These are phyloP conservation scores for Mythimna loreyi DNA, from an alignment of 2,888 invertebrate genomes.

Conservation along the genomic window DNA sequence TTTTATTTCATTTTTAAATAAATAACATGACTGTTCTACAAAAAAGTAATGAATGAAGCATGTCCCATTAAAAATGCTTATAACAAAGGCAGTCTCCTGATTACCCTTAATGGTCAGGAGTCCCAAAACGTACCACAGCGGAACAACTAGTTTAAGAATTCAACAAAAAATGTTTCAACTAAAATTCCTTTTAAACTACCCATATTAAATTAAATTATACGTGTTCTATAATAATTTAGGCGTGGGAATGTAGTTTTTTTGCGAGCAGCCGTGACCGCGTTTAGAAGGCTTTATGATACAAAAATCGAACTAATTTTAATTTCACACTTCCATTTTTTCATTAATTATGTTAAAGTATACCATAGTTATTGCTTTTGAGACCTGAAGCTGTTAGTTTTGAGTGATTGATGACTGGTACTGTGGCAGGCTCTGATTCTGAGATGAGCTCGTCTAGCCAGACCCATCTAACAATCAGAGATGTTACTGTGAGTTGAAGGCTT, in stretches of 20 bases:
- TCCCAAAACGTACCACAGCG: conserved; percentile 22
- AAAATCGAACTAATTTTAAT: conserved; percentile 60
- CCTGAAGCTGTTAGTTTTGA: conserved; percentile 8
- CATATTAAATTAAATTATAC: conserved; percentile 84
- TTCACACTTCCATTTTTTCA: conserved; percentile 39
- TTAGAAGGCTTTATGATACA: conserved; percentile 57
- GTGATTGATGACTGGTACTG: conserved; percentile 15
- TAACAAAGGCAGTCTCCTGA: conserved; percentile 29
- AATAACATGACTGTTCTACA: background rate
- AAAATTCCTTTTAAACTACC: conserved; percentile 75
- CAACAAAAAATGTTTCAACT: conserved; percentile 70
- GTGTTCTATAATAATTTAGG: conserved; percentile 80
- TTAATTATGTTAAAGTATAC: conserved; percentile 5
- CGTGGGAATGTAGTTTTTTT: conserved; percentile 79
- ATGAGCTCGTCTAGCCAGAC: background rate
- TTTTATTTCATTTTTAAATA: background rate
- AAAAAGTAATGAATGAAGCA: conserved; percentile 33
- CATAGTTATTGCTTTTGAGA: background rate
- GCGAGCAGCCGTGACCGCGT: conserved; percentile 70
- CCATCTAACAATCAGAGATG: background rate
- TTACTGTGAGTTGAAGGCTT: background rate
- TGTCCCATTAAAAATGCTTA: conserved; percentile 19
- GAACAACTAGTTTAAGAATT: conserved; percentile 46
- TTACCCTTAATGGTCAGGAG: conserved; percentile 53
- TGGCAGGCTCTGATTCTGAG: background rate